Base-by-base conservation (phyloP, 2,113 vertebrate species). In the Myrmophylax atrothorax region DNA sequence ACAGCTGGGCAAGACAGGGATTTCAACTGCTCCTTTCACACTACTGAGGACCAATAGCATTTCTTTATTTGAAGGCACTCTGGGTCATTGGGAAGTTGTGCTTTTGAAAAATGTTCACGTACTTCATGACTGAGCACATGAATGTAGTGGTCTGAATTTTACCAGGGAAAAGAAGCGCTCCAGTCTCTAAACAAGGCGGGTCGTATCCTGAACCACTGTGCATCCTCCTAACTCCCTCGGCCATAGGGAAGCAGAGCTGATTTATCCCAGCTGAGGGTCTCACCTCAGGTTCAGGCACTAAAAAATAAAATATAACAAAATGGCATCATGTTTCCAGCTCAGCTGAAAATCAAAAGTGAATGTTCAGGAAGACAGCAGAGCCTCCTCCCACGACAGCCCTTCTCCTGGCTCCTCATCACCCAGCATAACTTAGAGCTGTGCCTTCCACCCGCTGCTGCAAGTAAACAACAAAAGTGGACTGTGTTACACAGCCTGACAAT, bases 311-410 rank as follows among this genome's bases (percentile, higher is more conserved):
- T 72, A 28, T 3, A 53, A 33, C 28, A 70, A 72, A 84, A 92
- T 64, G 60, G 35, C 72, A 63, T 92, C 3, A 0, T 59, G 12
- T 52, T 91, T 95, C 93, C 70, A 81, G 64, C 83, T 73, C 64
- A 91, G 67, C 72, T 76, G 73, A 93, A 97, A 80, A 95, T 92
- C 84, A 91, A 96, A 94, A 95, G 80, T 96, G 96, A 97, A 96
- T 96, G 95, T 88, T 93, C 64, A 85, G 72, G 76, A 91, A 80
- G 84, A 82, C 67, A 83, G 74, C 3, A 2, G 28, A 80, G 18
- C 84, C 74, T 94, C 82, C 68, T 96, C 90, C 75, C 73, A 55
- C 5, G 3, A 84, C 58, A 56, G 33, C 67, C 47, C 64, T 93
- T 90, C 72, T 76, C 66, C 70, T 95, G 80, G 73, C 79, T 90